phyloP scores from a whole-genome alignment of 2,113 vertebrate species.

The Capreolus pygargus region DNA sequence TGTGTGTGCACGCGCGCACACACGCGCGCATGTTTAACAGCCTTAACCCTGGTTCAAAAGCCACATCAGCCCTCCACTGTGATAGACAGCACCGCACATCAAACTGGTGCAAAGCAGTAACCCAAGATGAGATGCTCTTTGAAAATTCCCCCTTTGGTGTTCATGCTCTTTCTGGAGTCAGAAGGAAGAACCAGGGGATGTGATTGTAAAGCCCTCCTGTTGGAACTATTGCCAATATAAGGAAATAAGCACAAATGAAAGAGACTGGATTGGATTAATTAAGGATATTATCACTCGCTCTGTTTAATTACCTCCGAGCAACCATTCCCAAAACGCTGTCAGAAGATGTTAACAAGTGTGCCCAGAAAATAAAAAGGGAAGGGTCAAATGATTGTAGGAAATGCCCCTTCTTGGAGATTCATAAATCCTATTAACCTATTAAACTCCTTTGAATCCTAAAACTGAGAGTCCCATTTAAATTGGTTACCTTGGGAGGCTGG shows the following conservation, averaged over 20 bases:
- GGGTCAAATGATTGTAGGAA: not conserved
- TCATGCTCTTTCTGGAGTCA: not conserved
- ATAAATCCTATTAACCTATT: not conserved
- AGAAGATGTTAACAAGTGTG: conserved; percentile 12
- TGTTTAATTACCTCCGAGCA: conserved; percentile 30
- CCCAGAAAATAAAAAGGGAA: not conserved
- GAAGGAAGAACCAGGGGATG: not conserved
- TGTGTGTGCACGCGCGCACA: not conserved
- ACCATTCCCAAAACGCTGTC: not conserved
- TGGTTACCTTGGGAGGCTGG: not conserved
- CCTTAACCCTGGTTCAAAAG: not conserved
- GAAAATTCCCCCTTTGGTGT: not conserved
- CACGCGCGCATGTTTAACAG: accelerated
- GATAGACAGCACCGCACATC: not conserved
- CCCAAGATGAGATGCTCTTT: not conserved
- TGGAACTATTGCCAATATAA: not conserved
- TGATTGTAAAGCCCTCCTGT: not conserved
- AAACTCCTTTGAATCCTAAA: not conserved
- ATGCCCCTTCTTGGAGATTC: not conserved
- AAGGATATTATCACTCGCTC: conserved; percentile 31
- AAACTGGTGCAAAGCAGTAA: not conserved
- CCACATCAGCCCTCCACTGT: not conserved
- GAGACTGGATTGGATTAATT: conserved; percentile 23
- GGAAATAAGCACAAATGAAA: conserved; percentile 15
- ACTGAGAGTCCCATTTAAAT: not conserved